Evolutionary conservation across 2,797 vertebrate species (phyloP).

Genomic region (Alosa sapidissima): DNA sequence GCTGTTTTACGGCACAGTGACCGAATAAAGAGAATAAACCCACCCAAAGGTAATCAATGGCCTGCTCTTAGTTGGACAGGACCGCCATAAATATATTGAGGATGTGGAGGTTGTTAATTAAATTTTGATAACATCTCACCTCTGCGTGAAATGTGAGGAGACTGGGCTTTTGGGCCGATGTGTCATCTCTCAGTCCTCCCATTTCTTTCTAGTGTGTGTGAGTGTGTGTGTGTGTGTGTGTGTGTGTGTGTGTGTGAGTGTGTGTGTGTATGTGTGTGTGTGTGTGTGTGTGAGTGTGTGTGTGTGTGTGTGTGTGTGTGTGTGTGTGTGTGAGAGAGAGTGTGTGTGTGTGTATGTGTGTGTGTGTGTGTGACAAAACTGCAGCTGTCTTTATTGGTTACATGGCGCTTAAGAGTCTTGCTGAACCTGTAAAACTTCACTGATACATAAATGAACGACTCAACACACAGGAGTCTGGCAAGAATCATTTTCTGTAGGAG

Average conservation of each 20-base stretch:
- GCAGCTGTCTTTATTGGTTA: not conserved
- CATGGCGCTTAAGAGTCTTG: not conserved
- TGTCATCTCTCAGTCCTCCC: not conserved
- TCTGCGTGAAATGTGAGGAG: not conserved
- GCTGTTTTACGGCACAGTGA: constrained; percentile 27
- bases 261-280: not conserved
- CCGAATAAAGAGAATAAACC: constrained; percentile 24
- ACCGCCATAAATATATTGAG: constrained; percentile 30
- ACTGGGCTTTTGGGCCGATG: not conserved
- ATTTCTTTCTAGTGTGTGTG: not conserved
- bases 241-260: not conserved
- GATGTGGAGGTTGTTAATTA: not conserved
- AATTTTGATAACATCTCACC: constrained; percentile 30
- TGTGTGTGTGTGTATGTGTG: not conserved
- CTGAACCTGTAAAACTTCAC: not conserved
- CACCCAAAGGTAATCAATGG: constrained; percentile 27
- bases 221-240: not conserved
- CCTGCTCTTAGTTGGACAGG: not conserved
- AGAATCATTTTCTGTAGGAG: not conserved
- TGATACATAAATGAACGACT: not conserved
- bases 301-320: not conserved
- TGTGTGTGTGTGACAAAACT: not conserved
- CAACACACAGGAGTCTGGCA: not conserved
- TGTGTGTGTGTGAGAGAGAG: not conserved
- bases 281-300: not conserved